Base-by-base conservation (phyloP, 2,888 invertebrate species). In the Cenopis cana region DNA sequence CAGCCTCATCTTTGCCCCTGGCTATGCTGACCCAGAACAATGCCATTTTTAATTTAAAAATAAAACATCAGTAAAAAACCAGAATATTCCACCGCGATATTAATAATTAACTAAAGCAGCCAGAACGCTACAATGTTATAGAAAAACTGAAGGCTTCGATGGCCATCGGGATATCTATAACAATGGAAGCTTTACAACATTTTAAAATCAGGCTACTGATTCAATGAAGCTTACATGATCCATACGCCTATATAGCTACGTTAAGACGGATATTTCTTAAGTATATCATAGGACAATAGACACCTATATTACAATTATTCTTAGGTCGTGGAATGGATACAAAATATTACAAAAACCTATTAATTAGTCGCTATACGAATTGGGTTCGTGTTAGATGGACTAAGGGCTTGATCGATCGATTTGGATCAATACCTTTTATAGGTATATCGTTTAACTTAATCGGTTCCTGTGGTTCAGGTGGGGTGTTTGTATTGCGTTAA, bases 211-310 rank as follows among this genome's bases (percentile, higher is more conserved):
- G 41, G 56, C 29, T 49, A 52, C 17, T 41, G 50, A 36, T 17
- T 50, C 65, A 59, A 54, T 46, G 46, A 66, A 70, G 65, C 65
- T 60, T 69, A 65, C 55, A 55, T n/a, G 18, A 46, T 54, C 59
- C 54, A 56, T 70, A 70, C 70, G 85, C 89, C 89, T 90, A 90
- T 90, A 90, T 80, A 77, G 76, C 88, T 90, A 90, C 80, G 81
- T 86, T 81, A 90, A 91, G 92, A 92, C 91, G 91, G 92, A 91
- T 90, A 91, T 84, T 85, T 78, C 89, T 89, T 90, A 90, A 78
- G 73, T 83, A 82, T 81, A 85, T 78, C 82, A 89, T 83, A 90
- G 88, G 90, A 90, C 90, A 86, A 84, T 89, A 91, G 87, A 90
- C 87, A 88, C 84, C 85, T 92, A 92, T 89, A 83, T 85, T 89